Evolutionary conservation across 2,797 vertebrate genomes (phyloP), one percentile per base, ranked within the genome.

Genomic region (Cyclura pinguis): DNA sequence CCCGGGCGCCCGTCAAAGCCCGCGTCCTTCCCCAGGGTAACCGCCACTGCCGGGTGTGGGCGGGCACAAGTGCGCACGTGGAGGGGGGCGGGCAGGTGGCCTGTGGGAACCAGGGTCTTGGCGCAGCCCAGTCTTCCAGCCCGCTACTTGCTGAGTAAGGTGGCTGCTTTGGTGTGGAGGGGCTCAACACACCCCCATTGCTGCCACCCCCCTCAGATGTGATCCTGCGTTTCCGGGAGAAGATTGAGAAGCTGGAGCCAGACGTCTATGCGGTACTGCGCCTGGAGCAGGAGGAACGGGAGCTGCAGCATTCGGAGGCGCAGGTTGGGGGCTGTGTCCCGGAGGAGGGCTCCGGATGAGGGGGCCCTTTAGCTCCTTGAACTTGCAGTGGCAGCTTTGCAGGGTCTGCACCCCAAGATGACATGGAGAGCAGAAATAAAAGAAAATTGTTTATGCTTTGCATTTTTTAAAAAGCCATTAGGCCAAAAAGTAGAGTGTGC

Each of bases 141-240:
- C 10, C 3, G 12, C 12, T 42, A 14, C 35, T 20, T 6, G 1
- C 13, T 67, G 18, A 12, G 29, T 0, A 0, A 8, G 32, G 1
- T 27, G 0, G 6, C 27, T 16, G 77, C 16, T 18, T 67, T 9
- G 27, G 91, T 42, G 82, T 6, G 57, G 55, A 76, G 80, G 73
- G 62, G 29, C 7, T 86, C 1, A 6, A 6, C 12, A 80, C 20
- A 38, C 1, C 32, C 0, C 6, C 69, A 13, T 80, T 0, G 47
- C 3, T 42, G 42, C 42, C 42, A 42, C 42, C 3, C 42, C 5
- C 88, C 84, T 27, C 95, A 99, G 99, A 99, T 74, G 99, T 99
- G 69, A 97, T 99, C 92, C 92, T 99, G 92, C 99, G 98, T 95
- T 99, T 99, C 96, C 97, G 99, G 89, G 98, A 99, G 89, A 98